Conservation (phyloP, 2,797 vertebrate genomes). For the Coracias cyanogaster region DNA sequence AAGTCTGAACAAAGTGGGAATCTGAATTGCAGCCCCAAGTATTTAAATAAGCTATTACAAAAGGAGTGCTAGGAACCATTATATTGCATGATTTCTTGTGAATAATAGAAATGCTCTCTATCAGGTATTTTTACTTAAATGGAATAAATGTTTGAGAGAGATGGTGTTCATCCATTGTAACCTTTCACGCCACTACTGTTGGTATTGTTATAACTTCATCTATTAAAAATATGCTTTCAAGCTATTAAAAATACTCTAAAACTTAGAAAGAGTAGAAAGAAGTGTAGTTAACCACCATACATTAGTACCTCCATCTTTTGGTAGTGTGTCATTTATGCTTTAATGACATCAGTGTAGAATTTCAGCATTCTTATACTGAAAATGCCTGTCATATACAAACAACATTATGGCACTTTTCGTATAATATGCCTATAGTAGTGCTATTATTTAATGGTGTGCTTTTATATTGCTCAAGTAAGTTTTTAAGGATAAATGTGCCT, state of each 20-base stretch:
- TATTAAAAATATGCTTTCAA: conserved; percentile 70
- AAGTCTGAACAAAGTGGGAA: conserved; percentile 78
- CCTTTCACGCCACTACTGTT: conserved; percentile 74
- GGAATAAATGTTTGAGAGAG: conserved; percentile 78
- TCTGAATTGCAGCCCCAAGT: conserved; percentile 77
- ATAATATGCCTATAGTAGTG: conserved; percentile 70
- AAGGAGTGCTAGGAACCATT: conserved; percentile 77
- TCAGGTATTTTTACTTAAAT: conserved; percentile 81
- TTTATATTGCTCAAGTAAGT: conserved; percentile 68
- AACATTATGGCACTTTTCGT: conserved; percentile 75
- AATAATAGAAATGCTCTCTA: conserved; percentile 79
- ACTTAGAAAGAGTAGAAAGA: conserved; percentile 50
- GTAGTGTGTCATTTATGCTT: conserved; percentile 67
- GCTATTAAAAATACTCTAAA: conserved; percentile 74
- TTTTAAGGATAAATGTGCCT: conserved; percentile 68
- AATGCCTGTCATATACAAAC: conserved; percentile 77
- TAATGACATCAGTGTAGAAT: conserved; percentile 75
- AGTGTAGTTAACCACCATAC: conserved; percentile 57
- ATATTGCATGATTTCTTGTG: conserved; percentile 78
- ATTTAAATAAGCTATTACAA: conserved; percentile 83
- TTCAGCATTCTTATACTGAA: conserved; percentile 73
- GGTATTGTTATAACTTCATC: conserved; percentile 74
- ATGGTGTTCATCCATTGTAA: conserved; percentile 74
- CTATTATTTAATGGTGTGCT: conserved; percentile 66
- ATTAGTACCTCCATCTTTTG: conserved; percentile 64